phyloP scores from a whole-genome alignment of 2,888 invertebrate genomes.

The Macaria notata region DNA sequence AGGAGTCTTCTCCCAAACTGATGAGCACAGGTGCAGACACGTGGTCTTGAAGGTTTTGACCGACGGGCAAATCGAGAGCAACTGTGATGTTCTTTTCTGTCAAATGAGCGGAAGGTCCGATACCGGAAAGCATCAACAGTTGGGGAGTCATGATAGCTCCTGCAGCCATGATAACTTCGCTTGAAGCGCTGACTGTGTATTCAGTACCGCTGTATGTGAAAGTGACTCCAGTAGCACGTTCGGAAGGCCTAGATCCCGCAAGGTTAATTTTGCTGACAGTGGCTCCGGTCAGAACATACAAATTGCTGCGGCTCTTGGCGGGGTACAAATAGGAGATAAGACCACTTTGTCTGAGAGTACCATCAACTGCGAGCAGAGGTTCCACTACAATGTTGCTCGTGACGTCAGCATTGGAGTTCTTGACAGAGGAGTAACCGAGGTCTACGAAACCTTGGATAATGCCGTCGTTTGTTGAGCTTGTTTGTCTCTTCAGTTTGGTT shows the following conservation, averaged over 20 bases:
- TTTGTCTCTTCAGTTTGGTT: conserved; percentile 35
- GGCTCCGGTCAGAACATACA: conserved; percentile 38
- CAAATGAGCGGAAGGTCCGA: conserved; percentile 45
- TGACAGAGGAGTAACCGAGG: conserved; percentile 26
- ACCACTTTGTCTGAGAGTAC: conserved; percentile 33
- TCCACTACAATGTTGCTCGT: conserved; percentile 33
- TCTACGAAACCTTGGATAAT: conserved; percentile 37
- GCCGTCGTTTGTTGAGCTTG: conserved; percentile 10
- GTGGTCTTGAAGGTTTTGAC: conserved; percentile 34
- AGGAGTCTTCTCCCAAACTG: conserved; percentile 1
- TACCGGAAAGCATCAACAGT: conserved; percentile 50
- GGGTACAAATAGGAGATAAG: conserved; percentile 35
- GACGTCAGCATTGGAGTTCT: conserved; percentile 36
- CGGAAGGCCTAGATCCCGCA: conserved; percentile 31
- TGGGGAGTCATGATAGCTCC: conserved; percentile 48
- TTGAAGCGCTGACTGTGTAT: conserved; percentile 34
- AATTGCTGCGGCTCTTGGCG: conserved; percentile 35
- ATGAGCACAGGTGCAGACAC: not conserved
- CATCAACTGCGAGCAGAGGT: conserved; percentile 34
- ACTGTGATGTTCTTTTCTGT: conserved; percentile 37
- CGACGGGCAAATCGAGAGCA: conserved; percentile 21
- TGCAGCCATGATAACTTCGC: conserved; percentile 47
- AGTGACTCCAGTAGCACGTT: conserved; percentile 45
- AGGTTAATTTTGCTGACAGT: conserved; percentile 42
- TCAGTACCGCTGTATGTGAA: conserved; percentile 23